Evolutionary conservation across 2,888 invertebrate species (phyloP).

Genomic region (Mayetiola destructor): DNA sequence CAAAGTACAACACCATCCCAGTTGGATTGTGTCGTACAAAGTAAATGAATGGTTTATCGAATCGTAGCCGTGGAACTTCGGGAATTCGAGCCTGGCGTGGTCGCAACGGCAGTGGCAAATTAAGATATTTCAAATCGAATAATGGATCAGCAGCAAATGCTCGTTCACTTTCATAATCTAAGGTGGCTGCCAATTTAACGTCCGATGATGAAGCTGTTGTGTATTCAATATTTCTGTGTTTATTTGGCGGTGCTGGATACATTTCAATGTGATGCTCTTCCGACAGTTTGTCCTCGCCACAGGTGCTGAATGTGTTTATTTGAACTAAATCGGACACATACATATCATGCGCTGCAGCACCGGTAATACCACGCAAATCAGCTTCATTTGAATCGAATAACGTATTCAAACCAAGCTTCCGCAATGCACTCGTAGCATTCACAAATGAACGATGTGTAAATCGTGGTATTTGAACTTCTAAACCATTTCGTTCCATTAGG

Average conservation of each 20-base stretch:
- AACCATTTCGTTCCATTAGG: constrained; percentile 55
- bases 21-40: constrained; percentile 82
- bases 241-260: constrained; percentile 52
- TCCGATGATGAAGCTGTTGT: constrained; percentile 26
- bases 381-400: constrained; percentile 62
- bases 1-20: constrained; percentile 68
- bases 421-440: constrained; percentile 63
- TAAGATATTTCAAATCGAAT: constrained; percentile 38
- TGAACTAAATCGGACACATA: constrained; percentile 74
- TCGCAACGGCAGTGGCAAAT: constrained; percentile 50
- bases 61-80: constrained; percentile 57
- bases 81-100: constrained; percentile 58
- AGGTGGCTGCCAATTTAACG: constrained; percentile 27
- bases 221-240: constrained; percentile 41
- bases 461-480: constrained; percentile 71
- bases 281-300: constrained; percentile 56
- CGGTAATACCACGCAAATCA: constrained; percentile 69
- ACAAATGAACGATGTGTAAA: constrained; percentile 71
- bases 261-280: constrained; percentile 68
- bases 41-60: constrained; percentile 78
- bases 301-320: constrained; percentile 69
- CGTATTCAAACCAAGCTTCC: constrained; percentile 67
- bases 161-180: constrained; percentile 47
- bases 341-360: constrained; percentile 57
- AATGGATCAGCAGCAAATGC: constrained; percentile 50